These are phyloP conservation scores for Peromyscus leucopus DNA, from an alignment of 2,113 vertebrate species.

Conservation along the genomic window DNA sequence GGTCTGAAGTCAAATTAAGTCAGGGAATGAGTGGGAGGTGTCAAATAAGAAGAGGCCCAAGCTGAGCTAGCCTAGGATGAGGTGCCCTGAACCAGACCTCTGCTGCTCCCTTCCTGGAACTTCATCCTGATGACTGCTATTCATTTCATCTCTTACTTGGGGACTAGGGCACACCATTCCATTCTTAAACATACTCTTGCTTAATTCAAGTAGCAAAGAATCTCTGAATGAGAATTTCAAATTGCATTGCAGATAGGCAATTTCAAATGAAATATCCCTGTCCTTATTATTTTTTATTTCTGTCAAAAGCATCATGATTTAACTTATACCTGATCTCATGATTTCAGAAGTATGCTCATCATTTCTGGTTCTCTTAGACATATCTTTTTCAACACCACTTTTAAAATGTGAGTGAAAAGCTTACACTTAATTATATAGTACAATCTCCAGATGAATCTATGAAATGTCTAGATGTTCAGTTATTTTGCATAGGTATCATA, in stretches of 20 bases:
- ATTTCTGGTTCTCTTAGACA: slow-evolving; percentile 10
- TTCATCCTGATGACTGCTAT: background rate
- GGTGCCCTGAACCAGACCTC: background rate
- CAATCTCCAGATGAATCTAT: background rate
- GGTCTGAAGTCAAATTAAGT: slow-evolving; percentile 31
- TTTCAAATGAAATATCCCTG: background rate
- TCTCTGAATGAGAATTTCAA: background rate
- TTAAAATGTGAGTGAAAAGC: background rate
- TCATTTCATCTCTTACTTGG: background rate
- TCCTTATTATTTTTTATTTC: background rate
- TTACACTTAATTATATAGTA: background rate
- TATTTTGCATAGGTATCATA: background rate
- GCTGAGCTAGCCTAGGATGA: background rate
- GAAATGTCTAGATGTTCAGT: background rate
- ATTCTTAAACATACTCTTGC: background rate
- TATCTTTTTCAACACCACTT: background rate
- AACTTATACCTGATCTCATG: background rate
- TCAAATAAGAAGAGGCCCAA: slow-evolving; percentile 3
- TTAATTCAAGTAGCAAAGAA: slow-evolving; percentile 11
- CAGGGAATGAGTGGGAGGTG: background rate
- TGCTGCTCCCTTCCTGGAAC: background rate
- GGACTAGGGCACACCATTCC: background rate
- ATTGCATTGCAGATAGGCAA: background rate
- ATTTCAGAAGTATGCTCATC: background rate
- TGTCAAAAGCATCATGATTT: slow-evolving; percentile 10